Percentiles rank a stretch among this genome's conserved stretches.
Conservation (phyloP, 2,797 vertebrate species). For the Poecile montanus region DNA sequence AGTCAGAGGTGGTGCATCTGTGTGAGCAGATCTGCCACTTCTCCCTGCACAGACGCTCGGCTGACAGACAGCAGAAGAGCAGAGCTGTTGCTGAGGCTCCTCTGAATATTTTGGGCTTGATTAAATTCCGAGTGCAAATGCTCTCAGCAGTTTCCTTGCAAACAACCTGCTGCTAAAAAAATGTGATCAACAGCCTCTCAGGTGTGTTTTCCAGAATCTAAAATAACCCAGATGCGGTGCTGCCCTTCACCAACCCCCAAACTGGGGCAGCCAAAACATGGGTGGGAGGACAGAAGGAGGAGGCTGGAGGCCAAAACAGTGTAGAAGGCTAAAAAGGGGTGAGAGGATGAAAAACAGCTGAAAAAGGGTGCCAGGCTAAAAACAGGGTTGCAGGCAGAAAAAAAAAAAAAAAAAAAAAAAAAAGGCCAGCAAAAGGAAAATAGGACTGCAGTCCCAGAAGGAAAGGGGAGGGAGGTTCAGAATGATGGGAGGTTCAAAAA, state of each 20-base stretch:
- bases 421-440: not conserved
- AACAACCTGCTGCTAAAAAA: conserved; percentile 50
- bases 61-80: conserved; percentile 18
- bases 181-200: conserved; percentile 38
- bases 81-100: conserved; percentile 25
- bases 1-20: not conserved
- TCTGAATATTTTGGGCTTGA: conserved; percentile 47
- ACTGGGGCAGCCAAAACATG: not conserved
- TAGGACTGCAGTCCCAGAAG: not conserved
- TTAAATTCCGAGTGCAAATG: conserved; percentile 33
- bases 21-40: not conserved
- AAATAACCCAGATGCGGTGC: conserved; percentile 2
- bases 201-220: conserved; percentile 40
- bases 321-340: not conserved
- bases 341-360: not conserved
- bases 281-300: not conserved
- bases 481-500: not conserved
- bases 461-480: not conserved
- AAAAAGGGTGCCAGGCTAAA: not conserved
- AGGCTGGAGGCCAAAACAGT: not conserved
- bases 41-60: not conserved
- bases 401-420: not conserved
- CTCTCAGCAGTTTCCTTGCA: conserved; percentile 46
- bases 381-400: not conserved
- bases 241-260: not conserved